Percentiles rank a stretch among this genome's conserved stretches.
phyloP scores from a whole-genome alignment of 1,140 invertebrate genomes.

The Drosophila lowei region DNA sequence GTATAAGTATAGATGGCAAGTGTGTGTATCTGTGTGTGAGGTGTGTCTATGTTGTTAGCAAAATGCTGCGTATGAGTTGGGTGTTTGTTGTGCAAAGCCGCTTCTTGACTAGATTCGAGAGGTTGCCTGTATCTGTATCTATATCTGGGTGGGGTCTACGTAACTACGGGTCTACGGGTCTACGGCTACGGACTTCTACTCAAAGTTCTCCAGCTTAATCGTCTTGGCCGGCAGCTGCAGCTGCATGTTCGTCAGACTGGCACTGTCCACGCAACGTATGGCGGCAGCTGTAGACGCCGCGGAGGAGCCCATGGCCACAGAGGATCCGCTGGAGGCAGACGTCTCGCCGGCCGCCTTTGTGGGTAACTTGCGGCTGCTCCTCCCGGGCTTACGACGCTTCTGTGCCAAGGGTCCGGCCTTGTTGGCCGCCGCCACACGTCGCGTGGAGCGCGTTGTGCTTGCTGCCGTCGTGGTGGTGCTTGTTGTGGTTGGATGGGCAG shows the following conservation, averaged over 20 bases:
- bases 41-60: neutral
- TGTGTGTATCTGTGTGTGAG: slow-evolving; percentile 18
- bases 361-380: neutral
- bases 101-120: slow-evolving; percentile 65
- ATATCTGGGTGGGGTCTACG: slow-evolving; percentile 9
- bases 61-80: slow-evolving; percentile 10
- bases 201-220: slow-evolving; percentile 65
- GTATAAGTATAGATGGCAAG: slow-evolving; percentile 39
- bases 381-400: slow-evolving; percentile 11
- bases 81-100: slow-evolving; percentile 36
- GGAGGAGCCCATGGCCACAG: neutral
- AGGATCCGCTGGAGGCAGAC: neutral
- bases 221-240: slow-evolving; percentile 55
- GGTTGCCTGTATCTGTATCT: slow-evolving; percentile 24
- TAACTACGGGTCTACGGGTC: neutral
- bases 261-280: slow-evolving; percentile 62
- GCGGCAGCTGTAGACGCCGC: slow-evolving; percentile 23
- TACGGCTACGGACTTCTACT: slow-evolving; percentile 30
- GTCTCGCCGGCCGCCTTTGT: too few relatives aligned
- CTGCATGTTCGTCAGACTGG: slow-evolving; percentile 51
- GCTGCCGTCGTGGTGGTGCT: slow-evolving; percentile 21
- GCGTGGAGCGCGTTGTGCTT: slow-evolving; percentile 1
- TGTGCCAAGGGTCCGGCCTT: neutral
- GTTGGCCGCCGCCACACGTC: too few relatives aligned
- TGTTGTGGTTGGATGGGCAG: slow-evolving; percentile 11